Conservation (phyloP, 2,888 invertebrate species). For the Drosophila bunnanda region DNA sequence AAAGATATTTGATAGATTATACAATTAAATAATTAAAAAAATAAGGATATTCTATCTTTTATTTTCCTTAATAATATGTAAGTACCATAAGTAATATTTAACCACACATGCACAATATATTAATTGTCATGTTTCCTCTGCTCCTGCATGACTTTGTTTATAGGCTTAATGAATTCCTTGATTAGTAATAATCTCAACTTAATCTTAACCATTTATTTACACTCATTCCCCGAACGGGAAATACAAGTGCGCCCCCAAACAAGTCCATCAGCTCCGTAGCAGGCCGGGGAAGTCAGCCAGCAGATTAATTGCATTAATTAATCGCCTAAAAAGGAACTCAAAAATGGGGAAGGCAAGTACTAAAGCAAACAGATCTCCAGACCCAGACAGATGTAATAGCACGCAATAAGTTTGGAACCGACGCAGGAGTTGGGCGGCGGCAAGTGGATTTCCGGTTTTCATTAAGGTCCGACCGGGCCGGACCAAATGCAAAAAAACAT, state of each 20-base stretch:
- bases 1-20: neutral
- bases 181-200: slow-evolving; percentile 75
- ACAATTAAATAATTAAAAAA: too few species aligned
- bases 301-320: slow-evolving; percentile 85
- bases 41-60: neutral
- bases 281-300: slow-evolving; percentile 65
- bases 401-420: slow-evolving; percentile 47
- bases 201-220: slow-evolving; percentile 74
- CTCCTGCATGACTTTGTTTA: slow-evolving; percentile 3
- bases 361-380: slow-evolving; percentile 62
- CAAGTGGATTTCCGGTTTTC: slow-evolving; percentile 83
- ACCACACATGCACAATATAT: neutral
- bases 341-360: slow-evolving; percentile 50
- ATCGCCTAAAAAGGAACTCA: slow-evolving; percentile 79
- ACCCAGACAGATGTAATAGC: slow-evolving; percentile 56
- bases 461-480: slow-evolving; percentile 63
- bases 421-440: slow-evolving; percentile 25
- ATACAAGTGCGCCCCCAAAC: slow-evolving; percentile 75
- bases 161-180: slow-evolving; percentile 69
- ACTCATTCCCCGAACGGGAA: slow-evolving; percentile 45
- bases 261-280: slow-evolving; percentile 66
- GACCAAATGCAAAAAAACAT: slow-evolving; percentile 61
- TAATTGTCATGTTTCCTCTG: neutral
- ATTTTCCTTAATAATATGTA: neutral
- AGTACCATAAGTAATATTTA: neutral